Percentiles rank a stretch among this genome's conserved stretches.
phyloP scores from a whole-genome alignment of 1,140 invertebrate species.

The Nephila pilipes region DNA sequence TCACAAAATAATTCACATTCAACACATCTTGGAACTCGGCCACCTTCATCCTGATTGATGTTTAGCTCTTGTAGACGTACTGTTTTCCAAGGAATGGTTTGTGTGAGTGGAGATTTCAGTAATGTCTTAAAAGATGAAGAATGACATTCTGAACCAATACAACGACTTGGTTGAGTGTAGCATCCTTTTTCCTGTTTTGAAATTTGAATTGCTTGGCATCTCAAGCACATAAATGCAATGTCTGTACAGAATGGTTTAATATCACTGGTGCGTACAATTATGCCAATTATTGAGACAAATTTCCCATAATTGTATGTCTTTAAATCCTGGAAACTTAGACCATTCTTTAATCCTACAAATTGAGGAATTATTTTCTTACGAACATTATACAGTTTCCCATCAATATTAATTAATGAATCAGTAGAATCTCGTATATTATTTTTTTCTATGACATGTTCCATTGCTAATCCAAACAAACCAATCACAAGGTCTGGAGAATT shows the following conservation, averaged over 20 bases:
- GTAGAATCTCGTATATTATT: conserved; percentile 77
- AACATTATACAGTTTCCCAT: not conserved
- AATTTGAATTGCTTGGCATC: conserved; percentile 86
- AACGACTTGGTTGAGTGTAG: conserved; percentile 84
- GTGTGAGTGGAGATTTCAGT: conserved; percentile 86
- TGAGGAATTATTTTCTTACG: conserved; percentile 83
- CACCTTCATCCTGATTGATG: conserved; percentile 86
- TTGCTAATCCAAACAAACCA: conserved; percentile 86
- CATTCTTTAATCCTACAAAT: conserved; percentile 87
- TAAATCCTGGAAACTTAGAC: conserved; percentile 87
- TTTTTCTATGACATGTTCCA: conserved; percentile 86
- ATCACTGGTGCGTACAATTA: conserved; percentile 91
- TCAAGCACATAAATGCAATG: conserved; percentile 89
- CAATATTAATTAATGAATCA: not conserved
- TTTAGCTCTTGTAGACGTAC: conserved; percentile 90
- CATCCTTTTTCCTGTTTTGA: conserved; percentile 85
- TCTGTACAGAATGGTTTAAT: conserved; percentile 88
- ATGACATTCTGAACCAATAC: conserved; percentile 83
- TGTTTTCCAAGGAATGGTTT: conserved; percentile 89
- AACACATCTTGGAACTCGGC: conserved; percentile 90
- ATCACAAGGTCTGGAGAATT: conserved; percentile 86
- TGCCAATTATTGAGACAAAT: conserved; percentile 91
- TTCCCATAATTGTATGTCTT: conserved; percentile 91
- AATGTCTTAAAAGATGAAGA: conserved; percentile 86
- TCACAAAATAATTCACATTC: conserved; percentile 93